Evolutionary conservation across 2,888 invertebrate species (phyloP).

Genomic region (Horisme vitalbata): DNA sequence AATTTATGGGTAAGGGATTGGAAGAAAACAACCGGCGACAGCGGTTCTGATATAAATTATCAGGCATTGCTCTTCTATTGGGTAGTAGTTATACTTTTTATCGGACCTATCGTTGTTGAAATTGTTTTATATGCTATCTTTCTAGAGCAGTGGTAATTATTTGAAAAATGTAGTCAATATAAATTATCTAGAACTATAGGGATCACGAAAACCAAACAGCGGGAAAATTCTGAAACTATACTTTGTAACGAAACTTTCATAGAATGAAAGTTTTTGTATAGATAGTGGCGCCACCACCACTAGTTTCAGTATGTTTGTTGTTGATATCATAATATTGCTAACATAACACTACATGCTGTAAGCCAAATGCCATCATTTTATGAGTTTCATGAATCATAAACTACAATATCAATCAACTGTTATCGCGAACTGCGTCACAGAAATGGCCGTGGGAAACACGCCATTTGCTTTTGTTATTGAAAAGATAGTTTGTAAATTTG

Average conservation of each 20-base stretch:
- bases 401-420: slow-evolving; percentile 48
- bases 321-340: slow-evolving; percentile 1
- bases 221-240: neutral
- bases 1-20: no score
- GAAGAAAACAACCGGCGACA: no score
- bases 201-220: neutral
- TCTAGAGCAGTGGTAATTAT: no score
- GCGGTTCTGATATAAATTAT: no score
- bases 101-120: no score
- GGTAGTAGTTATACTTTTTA: no score
- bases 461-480: slow-evolving; percentile 1
- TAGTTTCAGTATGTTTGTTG: neutral
- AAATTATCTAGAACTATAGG: slow-evolving; percentile 8
- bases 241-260: neutral
- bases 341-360: slow-evolving; percentile 6
- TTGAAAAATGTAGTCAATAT: no score
- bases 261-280: neutral
- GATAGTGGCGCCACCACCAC: neutral
- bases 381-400: slow-evolving; percentile 6
- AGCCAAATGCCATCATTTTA: slow-evolving; percentile 11
- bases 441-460: slow-evolving; percentile 38
- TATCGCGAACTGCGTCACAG: slow-evolving; percentile 34
- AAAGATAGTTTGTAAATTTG: no score
- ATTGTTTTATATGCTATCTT: no score
- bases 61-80: no score